Evolutionary conservation across 2,113 vertebrate species (phyloP).

Genomic region (Podiceps cristatus): DNA sequence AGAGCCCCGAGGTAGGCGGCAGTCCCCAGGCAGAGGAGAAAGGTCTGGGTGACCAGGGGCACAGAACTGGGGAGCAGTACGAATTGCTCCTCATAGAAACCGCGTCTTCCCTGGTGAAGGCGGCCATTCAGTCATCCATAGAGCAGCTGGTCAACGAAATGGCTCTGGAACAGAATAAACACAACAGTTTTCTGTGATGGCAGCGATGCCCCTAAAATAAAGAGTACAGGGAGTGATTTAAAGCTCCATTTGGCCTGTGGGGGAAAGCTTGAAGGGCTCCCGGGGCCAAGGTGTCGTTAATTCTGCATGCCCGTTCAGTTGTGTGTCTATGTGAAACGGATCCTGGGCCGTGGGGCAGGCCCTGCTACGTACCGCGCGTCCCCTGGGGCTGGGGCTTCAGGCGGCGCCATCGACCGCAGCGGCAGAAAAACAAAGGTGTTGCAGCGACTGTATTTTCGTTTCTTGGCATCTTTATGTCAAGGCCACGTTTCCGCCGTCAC

Average conservation of each 20-base stretch:
- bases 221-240: neutral
- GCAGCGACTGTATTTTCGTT: neutral
- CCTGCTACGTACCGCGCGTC: neutral
- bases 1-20: neutral
- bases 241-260: neutral
- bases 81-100: slow-evolving; percentile 80
- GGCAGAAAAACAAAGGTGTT: neutral
- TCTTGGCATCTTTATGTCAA: neutral
- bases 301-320: slow-evolving; percentile 58
- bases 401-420: neutral
- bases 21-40: neutral
- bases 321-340: neutral
- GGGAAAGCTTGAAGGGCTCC: neutral
- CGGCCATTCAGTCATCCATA: slow-evolving; percentile 81
- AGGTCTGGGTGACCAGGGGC: slow-evolving; percentile 31
- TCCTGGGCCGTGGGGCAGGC: neutral
- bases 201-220: neutral
- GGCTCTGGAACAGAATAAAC: slow-evolving; percentile 75
- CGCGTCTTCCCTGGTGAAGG: slow-evolving; percentile 78
- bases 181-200: slow-evolving; percentile 77
- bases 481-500: neutral
- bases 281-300: neutral
- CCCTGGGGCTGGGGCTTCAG: neutral
- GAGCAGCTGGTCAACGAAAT: slow-evolving; percentile 82
- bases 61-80: slow-evolving; percentile 76